Conservation (phyloP, 2,113 vertebrate genomes). For the Ornithorhynchus anatinus region DNA sequence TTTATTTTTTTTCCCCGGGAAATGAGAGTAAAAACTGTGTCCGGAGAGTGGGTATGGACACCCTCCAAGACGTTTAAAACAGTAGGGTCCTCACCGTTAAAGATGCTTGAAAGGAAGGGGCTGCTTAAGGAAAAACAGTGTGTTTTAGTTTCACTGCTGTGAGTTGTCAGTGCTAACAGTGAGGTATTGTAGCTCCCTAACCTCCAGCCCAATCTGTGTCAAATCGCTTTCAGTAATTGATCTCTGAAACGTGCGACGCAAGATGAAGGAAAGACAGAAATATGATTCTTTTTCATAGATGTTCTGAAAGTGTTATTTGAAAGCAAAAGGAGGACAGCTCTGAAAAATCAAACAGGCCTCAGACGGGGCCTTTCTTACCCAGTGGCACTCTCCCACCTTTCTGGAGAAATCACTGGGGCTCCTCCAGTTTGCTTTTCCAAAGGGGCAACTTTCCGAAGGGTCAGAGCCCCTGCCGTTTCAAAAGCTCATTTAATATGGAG, state of each 20-base stretch:
- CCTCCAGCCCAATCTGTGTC: conserved; percentile 7
- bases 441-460: conserved; percentile 21
- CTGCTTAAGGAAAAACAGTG: conserved; percentile 9
- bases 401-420: conserved; percentile 47
- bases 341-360: conserved; percentile 52
- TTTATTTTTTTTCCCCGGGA: no score
- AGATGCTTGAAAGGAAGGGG: conserved; percentile 27
- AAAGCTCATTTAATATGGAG: conserved; percentile 23
- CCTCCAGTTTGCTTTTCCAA: conserved; percentile 41
- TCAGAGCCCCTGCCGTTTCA: conserved; percentile 29
- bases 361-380: background rate
- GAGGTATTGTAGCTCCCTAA: conserved; percentile 28
- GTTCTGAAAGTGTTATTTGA: conserved; percentile 55
- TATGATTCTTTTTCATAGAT: conserved; percentile 54
- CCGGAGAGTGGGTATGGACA: no score
- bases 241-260: conserved; percentile 41
- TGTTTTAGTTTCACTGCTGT: conserved; percentile 21
- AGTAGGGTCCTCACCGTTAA: conserved; percentile 47
- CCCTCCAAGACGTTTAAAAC: no score
- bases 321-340: conserved; percentile 30
- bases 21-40: no score
- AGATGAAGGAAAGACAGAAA: conserved; percentile 56
- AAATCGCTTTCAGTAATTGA: conserved; percentile 46
- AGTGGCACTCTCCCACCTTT: background rate
- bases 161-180: conserved; percentile 45